These are phyloP conservation scores for Panonychus citri DNA, from an alignment of 1,140 invertebrate species.

Conservation along the genomic window DNA sequence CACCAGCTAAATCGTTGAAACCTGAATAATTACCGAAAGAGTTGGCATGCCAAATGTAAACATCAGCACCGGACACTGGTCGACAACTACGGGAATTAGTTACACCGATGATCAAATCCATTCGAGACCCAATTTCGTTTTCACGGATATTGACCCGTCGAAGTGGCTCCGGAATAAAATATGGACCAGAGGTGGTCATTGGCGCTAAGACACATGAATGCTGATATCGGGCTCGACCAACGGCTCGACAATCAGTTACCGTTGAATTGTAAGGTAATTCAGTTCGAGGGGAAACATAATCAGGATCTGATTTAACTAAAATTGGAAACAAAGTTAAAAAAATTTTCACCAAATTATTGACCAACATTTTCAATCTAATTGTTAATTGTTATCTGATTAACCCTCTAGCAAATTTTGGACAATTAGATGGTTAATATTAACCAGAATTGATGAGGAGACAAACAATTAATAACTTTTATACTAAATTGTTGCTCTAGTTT, in stretches of 20 bases:
- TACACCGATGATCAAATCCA: background rate
- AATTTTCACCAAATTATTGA: no score
- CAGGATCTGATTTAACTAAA: background rate
- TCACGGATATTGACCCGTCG: background rate
- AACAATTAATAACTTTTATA: no score
- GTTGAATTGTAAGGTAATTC: background rate
- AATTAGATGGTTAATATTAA: no score
- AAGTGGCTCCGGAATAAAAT: background rate
- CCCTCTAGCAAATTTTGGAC: no score
- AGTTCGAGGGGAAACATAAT: background rate
- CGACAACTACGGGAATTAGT: background rate
- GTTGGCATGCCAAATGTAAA: conserved; percentile 2
- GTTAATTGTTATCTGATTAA: no score
- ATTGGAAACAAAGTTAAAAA: no score
- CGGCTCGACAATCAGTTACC: background rate
- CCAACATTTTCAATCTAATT: no score
- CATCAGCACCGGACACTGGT: background rate
- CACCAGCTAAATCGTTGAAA: background rate
- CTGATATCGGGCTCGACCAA: background rate
- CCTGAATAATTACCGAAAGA: background rate
- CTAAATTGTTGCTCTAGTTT: no score
- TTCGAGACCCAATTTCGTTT: background rate
- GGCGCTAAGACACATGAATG: conserved; percentile 1
- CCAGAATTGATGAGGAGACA: no score
- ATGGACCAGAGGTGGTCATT: background rate